Evolutionary conservation across 2,797 vertebrate species (phyloP).

Genomic region (Clarias platycephalus): DNA sequence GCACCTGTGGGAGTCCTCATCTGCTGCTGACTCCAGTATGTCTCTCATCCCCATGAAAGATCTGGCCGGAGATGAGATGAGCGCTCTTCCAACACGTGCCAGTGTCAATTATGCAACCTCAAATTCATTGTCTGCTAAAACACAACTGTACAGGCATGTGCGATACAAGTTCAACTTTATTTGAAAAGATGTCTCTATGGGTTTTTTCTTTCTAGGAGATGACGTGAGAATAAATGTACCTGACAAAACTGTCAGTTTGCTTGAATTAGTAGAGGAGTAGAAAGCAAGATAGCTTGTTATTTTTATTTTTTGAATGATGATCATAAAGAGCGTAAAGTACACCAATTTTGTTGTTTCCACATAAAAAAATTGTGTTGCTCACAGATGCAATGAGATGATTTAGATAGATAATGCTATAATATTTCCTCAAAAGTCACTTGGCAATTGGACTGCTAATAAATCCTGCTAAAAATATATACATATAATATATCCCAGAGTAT

Average conservation of each 20-base stretch:
- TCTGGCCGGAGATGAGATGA: constrained; percentile 42
- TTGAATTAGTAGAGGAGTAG: neutral
- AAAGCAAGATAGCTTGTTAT: neutral
- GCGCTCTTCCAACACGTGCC: constrained; percentile 43
- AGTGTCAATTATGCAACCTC: constrained; percentile 44
- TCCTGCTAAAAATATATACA: neutral
- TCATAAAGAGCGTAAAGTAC: neutral
- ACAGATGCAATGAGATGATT: neutral
- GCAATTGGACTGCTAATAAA: neutral
- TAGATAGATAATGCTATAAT: neutral
- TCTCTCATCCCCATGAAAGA: constrained; percentile 44
- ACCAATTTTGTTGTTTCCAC: neutral
- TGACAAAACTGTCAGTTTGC: neutral
- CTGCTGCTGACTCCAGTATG: constrained; percentile 43
- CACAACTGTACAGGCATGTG: neutral
- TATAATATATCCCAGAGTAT: neutral
- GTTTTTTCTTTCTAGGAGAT: neutral
- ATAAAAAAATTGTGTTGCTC: neutral
- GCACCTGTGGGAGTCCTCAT: constrained; percentile 57
- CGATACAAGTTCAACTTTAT: neutral
- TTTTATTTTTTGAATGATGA: neutral
- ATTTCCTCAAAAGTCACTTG: neutral
- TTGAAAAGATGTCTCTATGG: neutral
- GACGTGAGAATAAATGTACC: neutral
- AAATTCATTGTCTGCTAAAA: constrained; percentile 26